These are phyloP conservation scores for Loriculus beryllinus DNA, from an alignment of 2,797 vertebrate genomes.

Conservation along the genomic window DNA sequence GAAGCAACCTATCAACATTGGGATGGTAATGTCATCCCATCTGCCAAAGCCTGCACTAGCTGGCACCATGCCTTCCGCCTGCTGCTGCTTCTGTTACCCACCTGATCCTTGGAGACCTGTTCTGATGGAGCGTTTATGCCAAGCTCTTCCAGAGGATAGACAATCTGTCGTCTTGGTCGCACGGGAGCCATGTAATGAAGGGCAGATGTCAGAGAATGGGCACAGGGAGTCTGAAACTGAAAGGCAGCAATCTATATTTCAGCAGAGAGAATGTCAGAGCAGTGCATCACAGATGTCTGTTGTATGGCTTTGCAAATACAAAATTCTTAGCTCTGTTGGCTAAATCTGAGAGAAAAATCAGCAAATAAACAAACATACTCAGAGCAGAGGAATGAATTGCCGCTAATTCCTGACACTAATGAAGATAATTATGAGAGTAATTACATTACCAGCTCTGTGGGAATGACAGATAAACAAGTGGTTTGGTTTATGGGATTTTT, in stretches of 20 bases:
- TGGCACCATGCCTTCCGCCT: slow-evolving; percentile 73
- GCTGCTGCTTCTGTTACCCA: slow-evolving; percentile 82
- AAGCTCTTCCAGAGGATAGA: slow-evolving; percentile 92
- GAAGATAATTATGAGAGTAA: slow-evolving; percentile 98
- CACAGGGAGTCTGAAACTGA: slow-evolving; percentile 81
- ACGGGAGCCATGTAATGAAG: slow-evolving; percentile 89
- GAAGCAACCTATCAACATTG: slow-evolving; percentile 70
- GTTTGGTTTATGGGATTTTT: slow-evolving; percentile 88
- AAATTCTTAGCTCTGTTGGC: slow-evolving; percentile 67
- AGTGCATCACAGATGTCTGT: slow-evolving; percentile 71
- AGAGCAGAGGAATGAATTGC: slow-evolving; percentile 81
- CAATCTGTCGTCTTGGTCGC: slow-evolving; percentile 89
- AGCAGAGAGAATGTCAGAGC: slow-evolving; percentile 74
- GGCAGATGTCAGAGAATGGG: slow-evolving; percentile 84
- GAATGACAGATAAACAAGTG: slow-evolving; percentile 99
- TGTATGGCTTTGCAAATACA: slow-evolving; percentile 68
- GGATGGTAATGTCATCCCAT: slow-evolving; percentile 75
- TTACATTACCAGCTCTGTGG: slow-evolving; percentile 99
- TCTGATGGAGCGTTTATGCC: slow-evolving; percentile 86
- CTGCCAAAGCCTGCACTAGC: slow-evolving; percentile 73
- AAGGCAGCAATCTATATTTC: slow-evolving; percentile 75
- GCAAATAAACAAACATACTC: slow-evolving; percentile 80
- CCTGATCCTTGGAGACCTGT: slow-evolving; percentile 87
- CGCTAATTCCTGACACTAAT: slow-evolving; percentile 97
- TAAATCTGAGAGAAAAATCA: slow-evolving; percentile 69